Evolutionary conservation across 2,888 invertebrate species (phyloP).

Genomic region (Notocelia uddmanniana): DNA sequence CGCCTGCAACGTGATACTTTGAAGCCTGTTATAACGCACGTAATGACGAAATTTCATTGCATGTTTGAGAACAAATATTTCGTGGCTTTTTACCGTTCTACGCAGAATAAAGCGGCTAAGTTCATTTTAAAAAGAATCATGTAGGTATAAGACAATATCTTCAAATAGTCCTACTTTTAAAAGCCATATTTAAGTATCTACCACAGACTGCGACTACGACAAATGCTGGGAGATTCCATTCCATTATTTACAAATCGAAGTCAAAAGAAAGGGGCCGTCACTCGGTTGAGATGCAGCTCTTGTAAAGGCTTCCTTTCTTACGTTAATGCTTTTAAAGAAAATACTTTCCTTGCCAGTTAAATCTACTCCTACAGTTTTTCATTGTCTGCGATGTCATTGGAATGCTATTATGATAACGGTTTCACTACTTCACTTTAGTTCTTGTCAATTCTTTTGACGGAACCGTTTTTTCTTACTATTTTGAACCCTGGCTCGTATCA

Average conservation of each 20-base stretch:
- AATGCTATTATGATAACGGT: slow-evolving; percentile 41
- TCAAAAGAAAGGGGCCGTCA: slow-evolving; percentile 43
- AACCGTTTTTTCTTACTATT: neutral
- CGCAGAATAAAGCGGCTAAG: no score
- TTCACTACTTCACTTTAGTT: neutral
- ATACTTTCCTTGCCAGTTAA: slow-evolving; percentile 45
- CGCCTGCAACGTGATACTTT: no score
- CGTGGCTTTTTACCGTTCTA: no score
- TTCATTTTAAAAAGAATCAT: no score
- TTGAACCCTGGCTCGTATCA: no score
- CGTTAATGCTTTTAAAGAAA: slow-evolving; percentile 46
- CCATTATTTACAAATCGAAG: slow-evolving; percentile 44
- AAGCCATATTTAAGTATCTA: slow-evolving; percentile 22
- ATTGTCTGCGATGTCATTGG: slow-evolving; percentile 38
- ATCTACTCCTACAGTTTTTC: slow-evolving; percentile 35
- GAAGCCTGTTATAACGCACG: no score
- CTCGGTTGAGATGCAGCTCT: slow-evolving; percentile 42
- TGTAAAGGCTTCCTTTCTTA: slow-evolving; percentile 42
- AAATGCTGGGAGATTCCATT: slow-evolving; percentile 40
- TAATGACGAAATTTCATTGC: no score
- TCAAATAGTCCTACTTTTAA: no score
- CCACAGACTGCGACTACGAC: slow-evolving; percentile 28
- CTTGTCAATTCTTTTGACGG: slow-evolving; percentile 10
- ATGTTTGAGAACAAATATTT: no score
- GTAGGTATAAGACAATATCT: no score